Conservation (phyloP, 2,888 invertebrate species). For the Dolomedes plantarius region DNA sequence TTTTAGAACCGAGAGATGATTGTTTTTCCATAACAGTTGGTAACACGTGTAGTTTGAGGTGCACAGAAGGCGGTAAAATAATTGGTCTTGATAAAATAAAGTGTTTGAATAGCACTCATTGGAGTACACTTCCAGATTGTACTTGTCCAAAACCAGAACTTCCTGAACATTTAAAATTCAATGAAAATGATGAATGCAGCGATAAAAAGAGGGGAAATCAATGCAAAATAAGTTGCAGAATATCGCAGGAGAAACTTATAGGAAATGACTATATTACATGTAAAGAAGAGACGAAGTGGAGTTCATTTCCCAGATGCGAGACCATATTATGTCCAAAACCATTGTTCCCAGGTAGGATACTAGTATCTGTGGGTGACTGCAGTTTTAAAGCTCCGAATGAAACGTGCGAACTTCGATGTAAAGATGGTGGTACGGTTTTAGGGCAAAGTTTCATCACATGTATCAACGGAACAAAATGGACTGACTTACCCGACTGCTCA, state of each 20-base stretch:
- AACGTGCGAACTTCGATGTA: slow-evolving; percentile 2
- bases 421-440: not conserved
- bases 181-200: not conserved
- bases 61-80: slow-evolving; percentile 20
- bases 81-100: slow-evolving; percentile 12
- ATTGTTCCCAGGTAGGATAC: not conserved
- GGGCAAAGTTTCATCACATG: slow-evolving; percentile 15
- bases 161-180: not conserved
- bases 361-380: not conserved
- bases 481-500: slow-evolving; percentile 10
- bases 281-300: slow-evolving; percentile 2
- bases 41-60: not conserved
- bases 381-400: not conserved
- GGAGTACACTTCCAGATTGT: slow-evolving; percentile 25
- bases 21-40: slow-evolving; percentile 7
- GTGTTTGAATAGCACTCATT: not conserved
- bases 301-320: not conserved
- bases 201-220: not conserved
- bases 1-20: not conserved
- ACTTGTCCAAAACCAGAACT: slow-evolving; percentile 12
- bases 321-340: not conserved
- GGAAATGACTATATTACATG: not conserved
- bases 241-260: not conserved
- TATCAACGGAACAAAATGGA: not conserved
- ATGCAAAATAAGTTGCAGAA: slow-evolving; percentile 17